Percentiles rank a stretch among this genome's conserved stretches.
phyloP scores from a whole-genome alignment of 2,797 vertebrate genomes.

The Pelochelys cantorii region DNA sequence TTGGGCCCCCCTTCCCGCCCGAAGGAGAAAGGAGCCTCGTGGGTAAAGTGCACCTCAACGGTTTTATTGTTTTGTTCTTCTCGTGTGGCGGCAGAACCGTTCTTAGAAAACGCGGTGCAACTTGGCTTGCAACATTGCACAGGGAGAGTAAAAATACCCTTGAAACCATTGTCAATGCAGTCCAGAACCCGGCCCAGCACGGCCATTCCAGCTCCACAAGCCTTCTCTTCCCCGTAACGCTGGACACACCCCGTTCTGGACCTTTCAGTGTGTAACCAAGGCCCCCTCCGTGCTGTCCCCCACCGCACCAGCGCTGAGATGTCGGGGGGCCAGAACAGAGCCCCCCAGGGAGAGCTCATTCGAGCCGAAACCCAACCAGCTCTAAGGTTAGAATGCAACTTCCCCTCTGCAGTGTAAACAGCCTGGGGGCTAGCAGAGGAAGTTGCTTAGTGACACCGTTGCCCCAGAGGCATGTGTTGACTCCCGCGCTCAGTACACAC shows the following conservation, averaged over 20 bases:
- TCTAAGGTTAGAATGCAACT: no score
- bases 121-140: background rate
- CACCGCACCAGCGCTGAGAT: background rate
- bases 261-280: background rate
- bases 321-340: background rate
- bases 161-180: background rate
- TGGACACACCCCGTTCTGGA: background rate
- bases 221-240: no score
- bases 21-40: constrained; percentile 34
- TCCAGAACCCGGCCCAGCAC: background rate
- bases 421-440: background rate
- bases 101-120: constrained; percentile 3
- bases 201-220: background rate
- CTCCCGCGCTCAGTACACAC: no score
- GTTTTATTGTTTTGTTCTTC: constrained; percentile 68
- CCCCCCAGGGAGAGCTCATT: background rate
- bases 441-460: background rate
- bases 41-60: constrained; percentile 34
- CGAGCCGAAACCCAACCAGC: background rate
- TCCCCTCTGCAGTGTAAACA: background rate
- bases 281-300: no score
- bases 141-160: background rate
- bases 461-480: background rate
- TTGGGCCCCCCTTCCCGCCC: background rate
- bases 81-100: constrained; percentile 66